phyloP scores from a whole-genome alignment of 2,888 invertebrate species.

The Elgonia sp. region DNA sequence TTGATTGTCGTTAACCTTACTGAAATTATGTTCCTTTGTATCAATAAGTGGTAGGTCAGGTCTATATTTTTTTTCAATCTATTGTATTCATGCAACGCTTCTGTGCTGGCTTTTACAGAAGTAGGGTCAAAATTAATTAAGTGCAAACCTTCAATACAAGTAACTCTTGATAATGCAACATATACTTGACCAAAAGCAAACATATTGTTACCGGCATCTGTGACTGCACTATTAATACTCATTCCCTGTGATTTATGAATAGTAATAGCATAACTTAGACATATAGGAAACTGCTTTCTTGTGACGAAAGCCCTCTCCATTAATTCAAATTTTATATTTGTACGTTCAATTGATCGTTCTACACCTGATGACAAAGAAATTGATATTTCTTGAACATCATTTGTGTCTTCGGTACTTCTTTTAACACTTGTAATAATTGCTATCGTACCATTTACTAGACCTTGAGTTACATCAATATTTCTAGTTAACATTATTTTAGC shows the following conservation, averaged over 20 bases:
- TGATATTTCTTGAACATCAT: neutral
- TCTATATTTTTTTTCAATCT: slow-evolving; percentile 68
- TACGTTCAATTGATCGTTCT: slow-evolving; percentile 67
- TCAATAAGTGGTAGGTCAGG: slow-evolving; percentile 11
- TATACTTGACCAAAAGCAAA: slow-evolving; percentile 70
- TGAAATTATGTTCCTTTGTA: neutral
- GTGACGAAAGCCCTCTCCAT: slow-evolving; percentile 41
- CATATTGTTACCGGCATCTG: slow-evolving; percentile 70
- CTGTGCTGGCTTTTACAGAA: slow-evolving; percentile 62
- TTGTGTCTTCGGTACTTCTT: slow-evolving; percentile 18
- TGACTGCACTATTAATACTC: slow-evolving; percentile 70
- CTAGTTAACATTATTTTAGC: slow-evolving; percentile 45
- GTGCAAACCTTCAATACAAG: slow-evolving; percentile 1
- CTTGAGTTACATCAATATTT: slow-evolving; percentile 71
- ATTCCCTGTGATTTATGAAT: slow-evolving; percentile 75
- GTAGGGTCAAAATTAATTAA: slow-evolving; percentile 16
- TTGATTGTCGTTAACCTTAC: neutral
- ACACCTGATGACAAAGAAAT: slow-evolving; percentile 38
- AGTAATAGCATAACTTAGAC: slow-evolving; percentile 57
- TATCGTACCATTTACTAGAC: slow-evolving; percentile 80
- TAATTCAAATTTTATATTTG: slow-evolving; percentile 76
- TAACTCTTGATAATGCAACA: neutral
- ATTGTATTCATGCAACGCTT: slow-evolving; percentile 75
- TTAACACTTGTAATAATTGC: slow-evolving; percentile 54
- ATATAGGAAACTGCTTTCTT: slow-evolving; percentile 47